Percentiles rank a stretch among this genome's conserved stretches.
These are phyloP conservation scores for Nomada ruficornis DNA, from an alignment of 2,888 invertebrate genomes.

Conservation along the genomic window DNA sequence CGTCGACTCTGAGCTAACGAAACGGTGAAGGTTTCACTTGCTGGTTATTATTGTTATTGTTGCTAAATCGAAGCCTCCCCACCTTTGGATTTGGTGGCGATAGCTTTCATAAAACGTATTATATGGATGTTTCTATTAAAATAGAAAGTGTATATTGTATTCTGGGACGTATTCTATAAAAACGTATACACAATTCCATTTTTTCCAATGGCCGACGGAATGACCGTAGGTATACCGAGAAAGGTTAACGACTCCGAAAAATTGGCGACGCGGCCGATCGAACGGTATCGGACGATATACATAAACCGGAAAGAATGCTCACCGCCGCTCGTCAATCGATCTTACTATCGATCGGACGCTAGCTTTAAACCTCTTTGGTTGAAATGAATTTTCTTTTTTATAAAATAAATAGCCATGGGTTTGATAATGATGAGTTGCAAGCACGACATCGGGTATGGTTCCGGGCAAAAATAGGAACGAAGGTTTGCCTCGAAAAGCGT, in stretches of 20 bases:
- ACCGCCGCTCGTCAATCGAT: background rate
- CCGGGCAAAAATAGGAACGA: no score
- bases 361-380: background rate
- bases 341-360: background rate
- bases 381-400: background rate
- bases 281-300: background rate
- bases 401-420: no score
- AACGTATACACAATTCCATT: background rate
- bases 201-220: background rate
- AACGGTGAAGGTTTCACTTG: slow-evolving; percentile 16
- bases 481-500: no score
- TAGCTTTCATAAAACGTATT: slow-evolving; percentile 29
- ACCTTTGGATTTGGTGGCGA: background rate
- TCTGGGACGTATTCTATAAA: slow-evolving; percentile 18
- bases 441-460: no score
- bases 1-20: background rate
- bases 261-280: slow-evolving; percentile 3
- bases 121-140: slow-evolving; percentile 1
- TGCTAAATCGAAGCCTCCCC: slow-evolving; percentile 19
- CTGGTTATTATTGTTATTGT: slow-evolving; percentile 29
- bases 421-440: background rate
- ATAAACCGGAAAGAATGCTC: slow-evolving; percentile 1
- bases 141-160: slow-evolving; percentile 26
- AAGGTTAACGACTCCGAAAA: slow-evolving; percentile 40
- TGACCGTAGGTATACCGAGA: background rate